phyloP scores from a whole-genome alignment of 2,113 vertebrate genomes.

The Chaetops frenatus region DNA sequence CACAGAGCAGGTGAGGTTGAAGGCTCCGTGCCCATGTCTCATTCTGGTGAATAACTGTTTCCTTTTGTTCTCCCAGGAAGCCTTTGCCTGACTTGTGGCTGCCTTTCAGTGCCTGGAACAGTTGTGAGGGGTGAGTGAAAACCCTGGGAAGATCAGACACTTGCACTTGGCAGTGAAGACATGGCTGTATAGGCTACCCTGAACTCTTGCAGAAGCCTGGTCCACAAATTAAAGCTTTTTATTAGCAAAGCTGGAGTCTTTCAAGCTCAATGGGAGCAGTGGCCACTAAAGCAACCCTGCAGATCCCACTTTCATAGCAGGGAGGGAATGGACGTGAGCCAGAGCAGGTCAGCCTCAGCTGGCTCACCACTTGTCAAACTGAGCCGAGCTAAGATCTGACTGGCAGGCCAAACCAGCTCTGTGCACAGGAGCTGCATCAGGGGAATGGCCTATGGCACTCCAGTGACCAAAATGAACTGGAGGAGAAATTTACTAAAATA shows the following conservation, averaged over 20 bases:
- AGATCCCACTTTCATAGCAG: not conserved
- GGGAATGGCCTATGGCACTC: not conserved
- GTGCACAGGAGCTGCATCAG: not conserved
- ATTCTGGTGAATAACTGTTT: not conserved
- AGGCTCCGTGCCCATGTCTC: fast-evolving
- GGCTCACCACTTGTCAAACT: not conserved
- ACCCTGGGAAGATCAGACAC: not conserved
- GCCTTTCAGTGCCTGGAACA: not conserved
- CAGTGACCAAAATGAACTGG: not conserved
- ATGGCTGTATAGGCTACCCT: not conserved
- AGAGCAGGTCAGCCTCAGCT: not conserved
- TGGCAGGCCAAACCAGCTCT: not conserved
- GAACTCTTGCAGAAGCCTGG: not conserved
- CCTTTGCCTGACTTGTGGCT: not conserved
- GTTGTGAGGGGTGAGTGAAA: not conserved
- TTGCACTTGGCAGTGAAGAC: not conserved
- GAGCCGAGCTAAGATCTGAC: fast-evolving
- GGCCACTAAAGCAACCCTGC: not conserved
- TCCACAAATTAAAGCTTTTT: not conserved
- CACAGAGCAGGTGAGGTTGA: not conserved
- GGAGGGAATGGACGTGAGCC: not conserved
- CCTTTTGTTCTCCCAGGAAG: not conserved
- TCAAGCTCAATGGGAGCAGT: not conserved
- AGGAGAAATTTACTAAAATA: not conserved
- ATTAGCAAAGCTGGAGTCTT: not conserved